phyloP scores from a whole-genome alignment of 2,888 invertebrate species.

The Leucophenga maculata region DNA sequence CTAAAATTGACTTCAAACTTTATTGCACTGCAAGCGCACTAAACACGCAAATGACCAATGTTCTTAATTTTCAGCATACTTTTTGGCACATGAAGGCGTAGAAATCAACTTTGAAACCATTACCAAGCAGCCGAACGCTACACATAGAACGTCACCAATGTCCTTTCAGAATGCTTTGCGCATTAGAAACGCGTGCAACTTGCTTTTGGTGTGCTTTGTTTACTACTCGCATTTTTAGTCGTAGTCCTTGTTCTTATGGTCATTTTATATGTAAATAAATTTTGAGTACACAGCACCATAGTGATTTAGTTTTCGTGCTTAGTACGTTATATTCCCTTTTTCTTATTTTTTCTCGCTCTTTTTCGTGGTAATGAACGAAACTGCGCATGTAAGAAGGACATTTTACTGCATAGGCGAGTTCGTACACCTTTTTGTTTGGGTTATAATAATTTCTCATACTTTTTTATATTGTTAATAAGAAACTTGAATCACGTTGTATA shows the following conservation, averaged over 20 bases:
- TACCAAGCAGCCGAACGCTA: no score
- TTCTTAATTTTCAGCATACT: conserved; percentile 60
- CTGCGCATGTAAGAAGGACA: conserved; percentile 21
- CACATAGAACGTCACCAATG: no score
- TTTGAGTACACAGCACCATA: conserved; percentile 44
- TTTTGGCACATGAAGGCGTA: conserved; percentile 46
- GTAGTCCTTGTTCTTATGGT: conserved; percentile 35
- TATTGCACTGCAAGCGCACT: conserved; percentile 22
- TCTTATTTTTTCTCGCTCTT: neutral
- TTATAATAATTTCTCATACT: conserved; percentile 53
- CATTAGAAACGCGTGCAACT: conserved; percentile 38
- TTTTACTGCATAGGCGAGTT: conserved; percentile 12
- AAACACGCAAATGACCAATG: conserved; percentile 52
- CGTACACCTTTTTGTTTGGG: conserved; percentile 35
- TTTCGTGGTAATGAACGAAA: conserved; percentile 13
- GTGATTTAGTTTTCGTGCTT: conserved; percentile 46
- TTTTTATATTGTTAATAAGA: conserved; percentile 52
- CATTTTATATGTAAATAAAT: conserved; percentile 60
- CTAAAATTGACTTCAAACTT: no score
- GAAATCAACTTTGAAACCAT: conserved; percentile 40
- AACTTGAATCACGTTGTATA: conserved; percentile 63
- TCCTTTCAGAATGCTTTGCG: conserved; percentile 1
- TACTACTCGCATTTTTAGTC: neutral
- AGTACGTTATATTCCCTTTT: conserved; percentile 48
- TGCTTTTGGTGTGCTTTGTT: neutral